Conservation (phyloP, 2,113 vertebrate genomes). For the Erythrocercus mccallii region DNA sequence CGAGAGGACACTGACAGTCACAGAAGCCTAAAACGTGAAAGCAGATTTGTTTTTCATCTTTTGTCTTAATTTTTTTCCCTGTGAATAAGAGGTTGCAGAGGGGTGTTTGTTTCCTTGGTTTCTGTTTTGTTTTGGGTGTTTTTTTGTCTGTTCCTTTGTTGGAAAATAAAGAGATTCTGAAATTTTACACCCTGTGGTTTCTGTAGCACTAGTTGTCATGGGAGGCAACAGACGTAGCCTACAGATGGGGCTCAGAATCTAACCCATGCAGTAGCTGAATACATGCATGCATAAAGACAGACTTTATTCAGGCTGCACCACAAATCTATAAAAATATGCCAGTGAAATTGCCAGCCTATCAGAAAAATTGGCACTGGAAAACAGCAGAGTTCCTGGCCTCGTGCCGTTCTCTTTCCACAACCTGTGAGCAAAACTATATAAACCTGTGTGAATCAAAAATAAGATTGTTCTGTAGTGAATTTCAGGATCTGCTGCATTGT, state of each 20-base stretch:
- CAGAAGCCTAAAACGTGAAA: not conserved
- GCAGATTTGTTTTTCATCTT: not conserved
- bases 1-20: not conserved
- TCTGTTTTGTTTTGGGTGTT: fast-evolving
- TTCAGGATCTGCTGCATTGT: not conserved
- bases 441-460: not conserved
- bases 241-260: not conserved
- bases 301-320: not conserved
- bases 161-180: not conserved
- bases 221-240: not conserved
- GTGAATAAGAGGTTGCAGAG: not conserved
- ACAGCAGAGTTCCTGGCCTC: slow-evolving; percentile 5
- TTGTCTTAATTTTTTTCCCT: not conserved
- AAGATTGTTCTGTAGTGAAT: not conserved
- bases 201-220: not conserved
- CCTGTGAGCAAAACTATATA: not conserved
- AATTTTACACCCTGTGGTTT: not conserved
- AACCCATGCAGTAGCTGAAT: not conserved
- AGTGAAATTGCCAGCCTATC: slow-evolving; percentile 9
- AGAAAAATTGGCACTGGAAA: slow-evolving; percentile 35
- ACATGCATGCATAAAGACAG: not conserved
- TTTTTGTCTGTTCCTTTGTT: not conserved
- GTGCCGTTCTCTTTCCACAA: not conserved
- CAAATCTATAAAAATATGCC: slow-evolving; percentile 47
- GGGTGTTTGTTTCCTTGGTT: fast-evolving